A percentile compares a stretch with the other conserved stretches of the same genome.
phyloP scores from a whole-genome alignment of 2,888 invertebrate genomes.

The Stenoptilia bipunctidactyla region DNA sequence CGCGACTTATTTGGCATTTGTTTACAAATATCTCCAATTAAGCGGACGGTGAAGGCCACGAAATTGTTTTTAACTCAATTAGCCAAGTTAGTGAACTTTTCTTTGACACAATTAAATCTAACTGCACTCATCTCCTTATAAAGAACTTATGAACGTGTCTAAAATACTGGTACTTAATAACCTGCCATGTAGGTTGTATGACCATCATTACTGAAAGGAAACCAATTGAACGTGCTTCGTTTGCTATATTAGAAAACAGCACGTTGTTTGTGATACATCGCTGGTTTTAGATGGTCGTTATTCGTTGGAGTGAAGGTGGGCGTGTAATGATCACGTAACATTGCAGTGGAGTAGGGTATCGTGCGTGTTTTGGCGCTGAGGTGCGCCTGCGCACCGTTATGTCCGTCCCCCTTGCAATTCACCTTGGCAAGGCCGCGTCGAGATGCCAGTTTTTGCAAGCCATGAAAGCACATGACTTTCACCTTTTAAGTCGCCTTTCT shows the following conservation, averaged over 20 bases:
- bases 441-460: slow-evolving; percentile 66
- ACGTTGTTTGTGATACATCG: slow-evolving; percentile 12
- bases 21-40: slow-evolving; percentile 60
- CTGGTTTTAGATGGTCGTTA: slow-evolving; percentile 15
- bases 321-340: slow-evolving; percentile 28
- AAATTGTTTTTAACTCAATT: no score
- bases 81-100: slow-evolving; percentile 22
- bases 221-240: slow-evolving; percentile 45
- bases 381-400: slow-evolving; percentile 53
- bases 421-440: slow-evolving; percentile 67
- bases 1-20: slow-evolving; percentile 26
- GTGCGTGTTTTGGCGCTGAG: slow-evolving; percentile 26
- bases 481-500: slow-evolving; percentile 64
- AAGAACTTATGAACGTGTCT: slow-evolving; percentile 34
- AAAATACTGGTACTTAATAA: slow-evolving; percentile 31
- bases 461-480: slow-evolving; percentile 64
- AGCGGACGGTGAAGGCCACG: no score
- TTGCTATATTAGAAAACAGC: slow-evolving; percentile 20
- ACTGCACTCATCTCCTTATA: slow-evolving; percentile 36
- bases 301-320: slow-evolving; percentile 14
- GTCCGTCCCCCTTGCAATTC: slow-evolving; percentile 64
- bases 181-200: slow-evolving; percentile 40
- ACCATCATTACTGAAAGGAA: slow-evolving; percentile 47
- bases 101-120: slow-evolving; percentile 41
- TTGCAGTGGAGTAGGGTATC: slow-evolving; percentile 22